Conservation (phyloP, 2,797 vertebrate genomes). For the Novumbra hubbsi region DNA sequence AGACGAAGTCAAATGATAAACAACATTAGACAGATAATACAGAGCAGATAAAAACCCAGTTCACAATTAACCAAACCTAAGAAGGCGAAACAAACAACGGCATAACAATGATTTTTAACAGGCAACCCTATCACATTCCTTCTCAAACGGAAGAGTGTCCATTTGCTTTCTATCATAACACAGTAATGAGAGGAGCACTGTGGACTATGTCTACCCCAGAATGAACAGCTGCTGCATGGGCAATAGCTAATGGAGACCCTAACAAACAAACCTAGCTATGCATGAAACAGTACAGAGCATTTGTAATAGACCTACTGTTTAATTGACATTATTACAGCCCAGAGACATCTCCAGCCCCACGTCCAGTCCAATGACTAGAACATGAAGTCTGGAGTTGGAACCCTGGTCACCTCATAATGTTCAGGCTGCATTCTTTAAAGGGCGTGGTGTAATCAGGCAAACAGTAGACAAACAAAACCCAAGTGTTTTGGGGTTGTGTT, state of each 20-base stretch:
- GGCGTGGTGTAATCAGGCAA: constrained; percentile 17
- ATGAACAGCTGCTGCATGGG: no score
- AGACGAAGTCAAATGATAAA: constrained; percentile 85
- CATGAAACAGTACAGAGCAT: not conserved
- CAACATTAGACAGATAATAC: constrained; percentile 85
- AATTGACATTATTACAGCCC: not conserved
- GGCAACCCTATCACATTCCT: constrained; percentile 34
- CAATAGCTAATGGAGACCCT: no score
- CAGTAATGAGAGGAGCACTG: constrained; percentile 16
- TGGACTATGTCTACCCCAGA: not conserved
- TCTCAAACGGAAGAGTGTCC: constrained; percentile 13
- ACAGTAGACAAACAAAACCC: not conserved
- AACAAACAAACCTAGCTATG: not conserved
- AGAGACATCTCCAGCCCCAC: not conserved
- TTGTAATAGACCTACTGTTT: not conserved
- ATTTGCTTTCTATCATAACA: not conserved
- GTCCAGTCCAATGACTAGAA: not conserved
- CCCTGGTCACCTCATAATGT: not conserved
- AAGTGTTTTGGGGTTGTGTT: constrained; percentile 16
- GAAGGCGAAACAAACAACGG: constrained; percentile 35
- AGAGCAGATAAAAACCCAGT: constrained; percentile 74
- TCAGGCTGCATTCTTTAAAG: constrained; percentile 16
- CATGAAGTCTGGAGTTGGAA: not conserved
- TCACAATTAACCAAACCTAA: constrained; percentile 47
- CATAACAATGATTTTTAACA: constrained; percentile 56